These are phyloP conservation scores for Acrobasis repandana DNA, from an alignment of 2,888 invertebrate genomes.

Conservation along the genomic window DNA sequence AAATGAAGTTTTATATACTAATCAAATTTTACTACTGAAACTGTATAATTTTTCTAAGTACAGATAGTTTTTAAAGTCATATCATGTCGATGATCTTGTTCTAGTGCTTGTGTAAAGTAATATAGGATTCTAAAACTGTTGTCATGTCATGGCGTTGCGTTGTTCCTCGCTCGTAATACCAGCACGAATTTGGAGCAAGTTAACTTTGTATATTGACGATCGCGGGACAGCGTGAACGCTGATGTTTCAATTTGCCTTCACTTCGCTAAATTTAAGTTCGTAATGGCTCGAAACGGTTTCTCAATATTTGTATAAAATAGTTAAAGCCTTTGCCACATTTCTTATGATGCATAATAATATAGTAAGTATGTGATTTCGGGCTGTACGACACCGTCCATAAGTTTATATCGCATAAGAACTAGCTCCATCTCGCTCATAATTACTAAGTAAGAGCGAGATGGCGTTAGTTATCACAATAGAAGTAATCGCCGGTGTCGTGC, in stretches of 20 bases:
- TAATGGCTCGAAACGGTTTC: conserved; percentile 6
- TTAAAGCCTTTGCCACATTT: conserved; percentile 31
- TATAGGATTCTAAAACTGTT: conserved; percentile 53
- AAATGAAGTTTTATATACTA: conserved; percentile 76
- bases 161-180: conserved; percentile 29
- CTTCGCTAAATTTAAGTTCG: conserved; percentile 34
- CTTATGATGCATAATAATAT: conserved; percentile 52
- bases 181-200: conserved; percentile 44
- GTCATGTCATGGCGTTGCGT: conserved; percentile 38
- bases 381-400: conserved; percentile 14
- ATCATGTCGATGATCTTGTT: conserved; percentile 68
- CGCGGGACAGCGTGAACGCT: conserved; percentile 34
- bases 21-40: conserved; percentile 73
- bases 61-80: conserved; percentile 73
- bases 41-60: conserved; percentile 76
- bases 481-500: neutral
- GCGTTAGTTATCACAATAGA: neutral
- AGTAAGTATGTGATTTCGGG: conserved; percentile 24
- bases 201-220: conserved; percentile 23
- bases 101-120: conserved; percentile 60
- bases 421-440: neutral
- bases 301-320: conserved; percentile 18
- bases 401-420: conserved; percentile 3
- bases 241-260: conserved; percentile 43
- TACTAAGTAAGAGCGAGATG: neutral